Percentiles rank a stretch among this genome's conserved stretches.
Conservation (phyloP, 2,888 invertebrate species). For the Dicyrtomina minuta region DNA sequence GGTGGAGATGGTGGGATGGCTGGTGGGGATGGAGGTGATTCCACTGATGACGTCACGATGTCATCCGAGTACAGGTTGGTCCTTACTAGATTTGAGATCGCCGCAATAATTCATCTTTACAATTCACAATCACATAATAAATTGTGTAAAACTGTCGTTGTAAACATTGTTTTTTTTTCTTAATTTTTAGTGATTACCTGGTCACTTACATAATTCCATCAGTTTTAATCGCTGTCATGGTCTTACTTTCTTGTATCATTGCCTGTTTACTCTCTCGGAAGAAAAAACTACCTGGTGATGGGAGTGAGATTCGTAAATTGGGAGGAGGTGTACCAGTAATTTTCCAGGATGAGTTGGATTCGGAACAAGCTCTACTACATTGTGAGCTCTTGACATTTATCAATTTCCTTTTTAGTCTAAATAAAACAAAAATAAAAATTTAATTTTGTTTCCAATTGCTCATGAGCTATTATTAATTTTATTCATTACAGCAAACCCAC, state of each 20-base stretch:
- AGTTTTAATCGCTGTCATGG: constrained; percentile 82
- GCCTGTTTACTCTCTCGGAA: constrained; percentile 85
- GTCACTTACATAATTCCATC: constrained; percentile 85
- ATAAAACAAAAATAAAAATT: too few relatives aligned
- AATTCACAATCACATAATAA: not conserved
- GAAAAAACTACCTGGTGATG: constrained; percentile 57
- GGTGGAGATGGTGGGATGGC: too few relatives aligned
- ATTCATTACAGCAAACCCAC: too few relatives aligned
- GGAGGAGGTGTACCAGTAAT: constrained; percentile 80
- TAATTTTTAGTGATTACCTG: constrained; percentile 58
- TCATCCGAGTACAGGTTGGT: constrained; percentile 16
- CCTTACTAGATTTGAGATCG: not conserved
- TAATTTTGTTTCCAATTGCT: not conserved
- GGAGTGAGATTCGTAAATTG: constrained; percentile 32
- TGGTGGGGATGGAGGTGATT: constrained; percentile 41
- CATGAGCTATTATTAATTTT: constrained; percentile 82
- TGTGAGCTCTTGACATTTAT: too few relatives aligned
- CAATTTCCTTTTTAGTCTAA: too few relatives aligned
- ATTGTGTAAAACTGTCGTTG: not conserved
- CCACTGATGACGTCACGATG: constrained; percentile 13
- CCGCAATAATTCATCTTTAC: not conserved
- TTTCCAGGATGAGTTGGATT: constrained; percentile 94
- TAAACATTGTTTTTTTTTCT: constrained; percentile 58
- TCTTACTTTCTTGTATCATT: constrained; percentile 80
- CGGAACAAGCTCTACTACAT: constrained; percentile 75